Evolutionary conservation across 2,888 invertebrate genomes (phyloP), one percentile per base, ranked within the genome.

Genomic region (Melipona bicolor): DNA sequence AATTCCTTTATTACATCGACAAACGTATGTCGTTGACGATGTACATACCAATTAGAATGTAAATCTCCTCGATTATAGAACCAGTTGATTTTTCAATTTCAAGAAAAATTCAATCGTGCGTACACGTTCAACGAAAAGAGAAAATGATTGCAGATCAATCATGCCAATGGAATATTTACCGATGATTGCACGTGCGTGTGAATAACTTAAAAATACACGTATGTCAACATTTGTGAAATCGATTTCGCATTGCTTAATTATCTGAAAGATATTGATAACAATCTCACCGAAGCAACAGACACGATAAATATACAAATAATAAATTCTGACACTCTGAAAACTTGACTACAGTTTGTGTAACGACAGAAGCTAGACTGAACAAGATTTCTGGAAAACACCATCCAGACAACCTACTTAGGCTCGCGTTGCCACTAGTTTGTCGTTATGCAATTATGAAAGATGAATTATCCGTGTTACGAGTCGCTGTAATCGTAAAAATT

Each of bases 361-460:
- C 36, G 6, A 43, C n/a, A 32, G 2, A 69, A 11, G 6, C 27
- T 36, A 32, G 2, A 54, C 24, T 2, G 36, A 68, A 59, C 32
- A 24, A 15, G n/a, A 52, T 62, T 52, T 24, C 36, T 36, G 4
- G 11, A 13, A 32, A 62, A 69, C 19, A 36, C 9, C 24, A 19
- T 50, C 43, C 50, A 36, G 52, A 61, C 36, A 36, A 52, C 17
- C 4, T 62, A 11, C 6, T 50, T n/a, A 21, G 52, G 52, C 13
- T 67, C 50, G 4, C 27, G 13, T 68, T 59, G 43, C 24, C 27
- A 61, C 2, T 4, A 50, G 4, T 59, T 21, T 49, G 24, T 27
- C 4, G 17, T 70, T 74, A 74, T 65, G 15, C n/a, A 74, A 62
- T 70, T 27, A 27, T 3, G 32, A 21, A n/a, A 43, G 71, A 54